Evolutionary conservation across 1,140 invertebrate genomes (phyloP).

Genomic region (Polypedilum pembai): DNA sequence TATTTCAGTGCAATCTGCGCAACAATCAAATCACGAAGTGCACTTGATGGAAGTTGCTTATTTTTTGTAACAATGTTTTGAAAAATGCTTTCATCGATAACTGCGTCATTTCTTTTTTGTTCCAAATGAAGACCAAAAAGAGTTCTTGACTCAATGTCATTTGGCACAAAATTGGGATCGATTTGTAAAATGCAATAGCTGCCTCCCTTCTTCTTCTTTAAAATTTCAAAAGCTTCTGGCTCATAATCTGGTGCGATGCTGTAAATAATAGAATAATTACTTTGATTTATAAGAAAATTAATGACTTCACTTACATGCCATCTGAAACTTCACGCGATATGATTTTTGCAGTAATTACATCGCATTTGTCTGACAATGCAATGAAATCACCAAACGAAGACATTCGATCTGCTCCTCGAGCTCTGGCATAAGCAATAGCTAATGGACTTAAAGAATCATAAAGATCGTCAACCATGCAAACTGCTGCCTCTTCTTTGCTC

Average conservation of each 20-base stretch:
- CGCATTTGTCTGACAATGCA: constrained; percentile 86
- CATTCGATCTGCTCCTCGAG: constrained; percentile 96
- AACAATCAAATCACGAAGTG: constrained; percentile 84
- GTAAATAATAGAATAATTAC: too few species aligned
- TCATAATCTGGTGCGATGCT: constrained; percentile 83
- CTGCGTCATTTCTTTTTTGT: constrained; percentile 84
- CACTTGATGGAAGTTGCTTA: constrained; percentile 61
- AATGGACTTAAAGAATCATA: constrained; percentile 67
- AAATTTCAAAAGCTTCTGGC: constrained; percentile 72
- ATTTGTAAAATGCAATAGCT: constrained; percentile 90
- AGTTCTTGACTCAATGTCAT: constrained; percentile 71
- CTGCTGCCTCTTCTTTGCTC: constrained; percentile 61
- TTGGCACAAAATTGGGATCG: constrained; percentile 77
- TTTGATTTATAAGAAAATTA: too few species aligned
- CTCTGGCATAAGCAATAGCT: constrained; percentile 91
- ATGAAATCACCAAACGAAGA: constrained; percentile 98
- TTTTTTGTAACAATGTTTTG: constrained; percentile 74
- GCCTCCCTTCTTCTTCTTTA: constrained; percentile 94
- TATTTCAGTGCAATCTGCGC: constrained; percentile 96
- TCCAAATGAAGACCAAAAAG: constrained; percentile 88
- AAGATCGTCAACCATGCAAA: constrained; percentile 92
- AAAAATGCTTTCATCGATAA: constrained; percentile 74
- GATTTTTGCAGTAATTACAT: constrained; percentile 71
- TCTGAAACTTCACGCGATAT: constrained; percentile 84
- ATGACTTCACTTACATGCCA: constrained; percentile 54